Conservation (phyloP, 2,797 vertebrate species). For the Carcharodon carcharias region DNA sequence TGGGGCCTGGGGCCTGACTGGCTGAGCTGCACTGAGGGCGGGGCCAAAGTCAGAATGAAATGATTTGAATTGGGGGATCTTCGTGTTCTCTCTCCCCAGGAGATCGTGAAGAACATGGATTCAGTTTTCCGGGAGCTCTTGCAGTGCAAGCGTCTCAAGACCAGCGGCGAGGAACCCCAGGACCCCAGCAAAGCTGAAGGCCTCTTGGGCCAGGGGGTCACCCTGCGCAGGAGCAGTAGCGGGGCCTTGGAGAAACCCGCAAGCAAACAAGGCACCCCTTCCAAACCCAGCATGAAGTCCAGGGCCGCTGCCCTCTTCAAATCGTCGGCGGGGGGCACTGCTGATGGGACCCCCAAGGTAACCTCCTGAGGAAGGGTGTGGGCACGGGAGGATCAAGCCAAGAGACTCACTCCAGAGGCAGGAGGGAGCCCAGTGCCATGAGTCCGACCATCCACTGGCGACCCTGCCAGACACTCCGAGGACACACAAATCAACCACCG, state of each 20-base stretch:
- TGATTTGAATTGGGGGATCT: neutral
- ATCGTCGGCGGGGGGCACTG: neutral
- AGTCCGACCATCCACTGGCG: no score
- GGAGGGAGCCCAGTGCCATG: no score
- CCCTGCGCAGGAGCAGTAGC: neutral
- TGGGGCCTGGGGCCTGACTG: no score
- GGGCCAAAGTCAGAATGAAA: no score
- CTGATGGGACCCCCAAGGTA: neutral
- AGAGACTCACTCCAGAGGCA: no score
- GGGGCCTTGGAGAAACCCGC: neutral
- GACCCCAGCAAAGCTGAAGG: neutral
- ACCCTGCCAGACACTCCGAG: no score
- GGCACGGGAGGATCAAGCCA: neutral
- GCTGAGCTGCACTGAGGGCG: no score
- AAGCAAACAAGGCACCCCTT: neutral
- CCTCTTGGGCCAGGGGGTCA: rapidly evolving
- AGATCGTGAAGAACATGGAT: neutral
- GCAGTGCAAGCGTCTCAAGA: neutral
- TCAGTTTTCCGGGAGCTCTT: neutral
- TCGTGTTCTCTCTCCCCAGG: neutral
- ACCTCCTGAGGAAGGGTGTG: neutral
- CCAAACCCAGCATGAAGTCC: neutral
- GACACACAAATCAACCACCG: no score
- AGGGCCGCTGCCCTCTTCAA: neutral
- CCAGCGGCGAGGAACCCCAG: neutral